These are phyloP conservation scores for Mantis religiosa DNA, from an alignment of 2,888 invertebrate species.

Conservation along the genomic window DNA sequence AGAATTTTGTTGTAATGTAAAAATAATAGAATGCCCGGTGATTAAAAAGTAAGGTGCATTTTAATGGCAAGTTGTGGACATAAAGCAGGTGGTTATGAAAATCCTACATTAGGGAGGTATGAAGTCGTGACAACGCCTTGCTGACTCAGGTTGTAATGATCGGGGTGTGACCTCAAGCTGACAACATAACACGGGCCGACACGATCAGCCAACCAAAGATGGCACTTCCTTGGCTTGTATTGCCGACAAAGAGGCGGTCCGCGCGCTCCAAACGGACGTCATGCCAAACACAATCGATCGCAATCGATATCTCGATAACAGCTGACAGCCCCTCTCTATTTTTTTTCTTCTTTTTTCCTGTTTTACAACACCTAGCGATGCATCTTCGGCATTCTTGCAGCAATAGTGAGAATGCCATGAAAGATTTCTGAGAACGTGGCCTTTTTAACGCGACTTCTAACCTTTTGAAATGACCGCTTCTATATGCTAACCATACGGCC, in stretches of 20 bases:
- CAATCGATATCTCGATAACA: neutral
- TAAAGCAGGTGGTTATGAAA: neutral
- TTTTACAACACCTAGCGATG: neutral
- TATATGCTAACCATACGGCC: too few relatives aligned
- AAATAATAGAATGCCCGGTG: too few relatives aligned
- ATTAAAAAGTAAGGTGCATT: too few relatives aligned
- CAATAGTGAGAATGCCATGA: neutral
- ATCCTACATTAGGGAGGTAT: neutral
- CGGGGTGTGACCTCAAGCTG: slow-evolving; percentile 13
- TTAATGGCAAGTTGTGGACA: neutral
- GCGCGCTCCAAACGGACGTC: neutral
- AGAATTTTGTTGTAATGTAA: too few relatives aligned
- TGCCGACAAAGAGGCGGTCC: neutral
- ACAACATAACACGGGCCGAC: neutral
- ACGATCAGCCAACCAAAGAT: neutral
- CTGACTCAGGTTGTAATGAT: slow-evolving; percentile 24
- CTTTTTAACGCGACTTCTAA: neutral
- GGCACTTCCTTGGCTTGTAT: neutral
- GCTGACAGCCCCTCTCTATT: neutral
- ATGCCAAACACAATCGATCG: neutral
- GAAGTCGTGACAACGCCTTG: neutral
- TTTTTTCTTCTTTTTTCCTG: neutral
- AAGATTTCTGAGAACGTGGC: neutral
- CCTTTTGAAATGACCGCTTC: neutral
- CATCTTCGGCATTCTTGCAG: neutral